Conservation (phyloP, 2,113 vertebrate genomes). For the Meriones unguiculatus region DNA sequence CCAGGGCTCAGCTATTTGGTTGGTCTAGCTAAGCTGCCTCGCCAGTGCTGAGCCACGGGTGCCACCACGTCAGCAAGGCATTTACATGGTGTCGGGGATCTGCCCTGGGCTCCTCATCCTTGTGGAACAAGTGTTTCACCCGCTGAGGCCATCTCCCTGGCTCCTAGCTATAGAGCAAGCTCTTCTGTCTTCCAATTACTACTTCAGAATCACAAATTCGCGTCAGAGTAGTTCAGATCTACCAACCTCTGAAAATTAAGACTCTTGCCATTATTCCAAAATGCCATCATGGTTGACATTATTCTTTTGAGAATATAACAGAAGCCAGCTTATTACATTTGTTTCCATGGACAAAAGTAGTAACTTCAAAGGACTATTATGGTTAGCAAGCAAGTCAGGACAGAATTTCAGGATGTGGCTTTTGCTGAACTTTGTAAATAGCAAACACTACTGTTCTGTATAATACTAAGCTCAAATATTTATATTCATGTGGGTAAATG, state of each 20-base stretch:
- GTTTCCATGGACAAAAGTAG: conserved; percentile 44
- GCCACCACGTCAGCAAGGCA: too few relatives aligned
- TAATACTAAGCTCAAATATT: conserved; percentile 56
- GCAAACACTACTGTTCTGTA: conserved; percentile 1
- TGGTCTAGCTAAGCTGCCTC: background rate
- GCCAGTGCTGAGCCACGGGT: background rate
- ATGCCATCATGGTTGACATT: conserved; percentile 28
- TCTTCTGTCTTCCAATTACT: conserved; percentile 2
- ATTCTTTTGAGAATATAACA: conserved; percentile 25
- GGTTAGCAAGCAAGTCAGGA: conserved; percentile 13
- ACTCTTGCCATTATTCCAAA: conserved; percentile 5
- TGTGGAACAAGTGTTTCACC: background rate
- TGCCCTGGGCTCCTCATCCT: too few relatives aligned
- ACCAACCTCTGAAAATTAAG: conserved; percentile 47
- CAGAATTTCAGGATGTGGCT: background rate
- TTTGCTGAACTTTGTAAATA: conserved; percentile 45
- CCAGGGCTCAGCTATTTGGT: background rate
- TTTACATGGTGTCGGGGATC: background rate
- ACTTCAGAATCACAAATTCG: conserved; percentile 53
- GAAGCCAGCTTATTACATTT: conserved; percentile 18
- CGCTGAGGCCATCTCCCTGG: background rate
- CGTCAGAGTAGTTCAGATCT: conserved; percentile 59
- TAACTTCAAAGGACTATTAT: conserved; percentile 15
- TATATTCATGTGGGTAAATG: conserved; percentile 52
- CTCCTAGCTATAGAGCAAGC: background rate